A percentile compares a stretch with the other conserved stretches of the same genome.
Conservation (phyloP, 2,113 vertebrate genomes). For the Sus scrofa region DNA sequence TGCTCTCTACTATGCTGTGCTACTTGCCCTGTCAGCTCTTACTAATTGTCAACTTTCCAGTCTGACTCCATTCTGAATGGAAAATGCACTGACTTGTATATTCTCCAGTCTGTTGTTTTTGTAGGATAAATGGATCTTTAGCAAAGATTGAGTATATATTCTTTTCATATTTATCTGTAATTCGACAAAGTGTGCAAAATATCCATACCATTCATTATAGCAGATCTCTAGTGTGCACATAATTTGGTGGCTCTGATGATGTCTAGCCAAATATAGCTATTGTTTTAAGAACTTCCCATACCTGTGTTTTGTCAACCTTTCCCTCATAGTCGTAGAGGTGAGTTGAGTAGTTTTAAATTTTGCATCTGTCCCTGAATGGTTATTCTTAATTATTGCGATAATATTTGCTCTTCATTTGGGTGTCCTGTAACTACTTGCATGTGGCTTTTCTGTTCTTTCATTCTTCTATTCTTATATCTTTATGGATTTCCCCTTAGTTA, state of each 20-base stretch:
- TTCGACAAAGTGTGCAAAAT: neutral
- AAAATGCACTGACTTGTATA: neutral
- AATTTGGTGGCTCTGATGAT: neutral
- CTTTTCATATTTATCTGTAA: neutral
- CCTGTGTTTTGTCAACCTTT: neutral
- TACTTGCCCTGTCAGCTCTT: neutral
- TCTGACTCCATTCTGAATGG: neutral
- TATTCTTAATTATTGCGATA: neutral
- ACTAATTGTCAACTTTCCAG: neutral
- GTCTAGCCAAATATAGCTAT: neutral
- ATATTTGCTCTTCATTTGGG: neutral
- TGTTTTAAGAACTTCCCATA: neutral
- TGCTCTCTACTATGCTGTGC: neutral
- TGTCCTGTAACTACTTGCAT: neutral
- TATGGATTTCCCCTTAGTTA: neutral
- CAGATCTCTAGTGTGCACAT: neutral
- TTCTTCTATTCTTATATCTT: neutral
- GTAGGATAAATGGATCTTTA: neutral
- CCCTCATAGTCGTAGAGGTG: neutral
- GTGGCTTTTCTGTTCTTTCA: neutral
- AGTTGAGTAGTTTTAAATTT: slow-evolving; percentile 11
- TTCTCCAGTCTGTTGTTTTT: neutral
- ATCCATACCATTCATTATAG: neutral
- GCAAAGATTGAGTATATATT: neutral
- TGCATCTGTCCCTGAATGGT: neutral